Evolutionary conservation across 2,797 vertebrate species (phyloP).

Genomic region (Telmatherina bonti): DNA sequence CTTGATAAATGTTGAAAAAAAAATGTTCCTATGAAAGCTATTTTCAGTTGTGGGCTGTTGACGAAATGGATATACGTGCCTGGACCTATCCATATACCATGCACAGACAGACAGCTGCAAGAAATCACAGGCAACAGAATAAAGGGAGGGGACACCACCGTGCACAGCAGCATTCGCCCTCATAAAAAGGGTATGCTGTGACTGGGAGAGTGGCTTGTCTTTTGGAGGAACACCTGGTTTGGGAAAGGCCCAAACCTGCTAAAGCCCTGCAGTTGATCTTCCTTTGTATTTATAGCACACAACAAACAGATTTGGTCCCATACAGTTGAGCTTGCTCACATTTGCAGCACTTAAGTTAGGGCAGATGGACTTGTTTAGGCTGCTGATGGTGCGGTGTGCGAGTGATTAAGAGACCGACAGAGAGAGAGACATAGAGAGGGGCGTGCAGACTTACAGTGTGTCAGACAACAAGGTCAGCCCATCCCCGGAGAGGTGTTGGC

Average conservation of each 20-base stretch:
- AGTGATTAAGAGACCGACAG: conserved; percentile 34
- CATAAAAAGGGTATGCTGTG: conserved; percentile 69
- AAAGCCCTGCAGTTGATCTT: conserved; percentile 61
- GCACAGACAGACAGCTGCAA: conserved; percentile 81
- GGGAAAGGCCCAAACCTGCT: conserved; percentile 66
- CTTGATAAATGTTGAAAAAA: background rate
- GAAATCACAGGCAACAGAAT: conserved; percentile 78
- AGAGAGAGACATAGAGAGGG: conserved; percentile 42
- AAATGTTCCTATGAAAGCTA: conserved; percentile 48
- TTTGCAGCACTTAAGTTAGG: conserved; percentile 23
- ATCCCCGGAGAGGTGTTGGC: conserved; percentile 84
- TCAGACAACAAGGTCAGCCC: conserved; percentile 82
- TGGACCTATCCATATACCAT: conserved; percentile 69
- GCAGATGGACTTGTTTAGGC: conserved; percentile 40
- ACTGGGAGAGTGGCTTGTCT: conserved; percentile 64
- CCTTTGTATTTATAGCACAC: conserved; percentile 41
- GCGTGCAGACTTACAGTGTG: conserved; percentile 73
- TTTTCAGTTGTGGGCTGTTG: conserved; percentile 75
- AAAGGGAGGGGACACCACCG: conserved; percentile 48
- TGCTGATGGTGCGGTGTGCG: conserved; percentile 27
- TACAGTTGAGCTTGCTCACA: conserved; percentile 5
- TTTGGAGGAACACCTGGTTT: conserved; percentile 83
- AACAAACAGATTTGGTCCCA: conserved; percentile 23
- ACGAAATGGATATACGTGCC: conserved; percentile 75
- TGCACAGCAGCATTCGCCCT: conserved; percentile 52